These are phyloP conservation scores for Ceyx melanurus DNA, from an alignment of 2,113 vertebrate species.

Conservation along the genomic window DNA sequence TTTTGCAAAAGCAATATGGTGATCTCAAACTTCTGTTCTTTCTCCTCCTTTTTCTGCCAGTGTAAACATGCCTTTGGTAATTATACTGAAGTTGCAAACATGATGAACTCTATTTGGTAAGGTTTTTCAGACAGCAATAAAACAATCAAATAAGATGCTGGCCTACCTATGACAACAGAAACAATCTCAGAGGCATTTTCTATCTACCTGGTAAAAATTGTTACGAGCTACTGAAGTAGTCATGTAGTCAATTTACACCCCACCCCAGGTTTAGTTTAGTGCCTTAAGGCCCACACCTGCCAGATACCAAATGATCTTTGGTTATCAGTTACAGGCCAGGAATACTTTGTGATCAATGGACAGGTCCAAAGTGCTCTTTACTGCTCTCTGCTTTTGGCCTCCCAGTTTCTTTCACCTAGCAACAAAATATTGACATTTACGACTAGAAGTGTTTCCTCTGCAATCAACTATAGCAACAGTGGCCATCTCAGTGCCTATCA, in stretches of 20 bases:
- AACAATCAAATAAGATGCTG: neutral
- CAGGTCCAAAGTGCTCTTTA: neutral
- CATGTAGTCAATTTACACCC: neutral
- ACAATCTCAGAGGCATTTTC: neutral
- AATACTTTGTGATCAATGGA: neutral
- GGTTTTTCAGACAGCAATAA: neutral
- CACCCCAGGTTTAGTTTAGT: neutral
- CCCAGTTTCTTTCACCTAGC: neutral
- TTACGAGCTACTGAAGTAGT: neutral
- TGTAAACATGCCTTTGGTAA: neutral
- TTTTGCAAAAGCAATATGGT: neutral
- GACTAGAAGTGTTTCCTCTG: neutral
- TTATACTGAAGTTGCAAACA: rapidly evolving
- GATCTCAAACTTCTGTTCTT: neutral
- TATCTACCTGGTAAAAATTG: neutral
- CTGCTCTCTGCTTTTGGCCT: neutral
- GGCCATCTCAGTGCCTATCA: neutral
- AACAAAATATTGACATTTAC: neutral
- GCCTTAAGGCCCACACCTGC: neutral
- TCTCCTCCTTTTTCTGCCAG: neutral
- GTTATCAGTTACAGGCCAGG: neutral
- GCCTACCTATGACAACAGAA: neutral
- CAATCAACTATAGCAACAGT: neutral
- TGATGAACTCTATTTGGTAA: neutral
- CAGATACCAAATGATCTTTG: neutral